These are phyloP conservation scores for Crypturellus tataupa DNA, from an alignment of 2,797 vertebrate genomes.

Conservation along the genomic window DNA sequence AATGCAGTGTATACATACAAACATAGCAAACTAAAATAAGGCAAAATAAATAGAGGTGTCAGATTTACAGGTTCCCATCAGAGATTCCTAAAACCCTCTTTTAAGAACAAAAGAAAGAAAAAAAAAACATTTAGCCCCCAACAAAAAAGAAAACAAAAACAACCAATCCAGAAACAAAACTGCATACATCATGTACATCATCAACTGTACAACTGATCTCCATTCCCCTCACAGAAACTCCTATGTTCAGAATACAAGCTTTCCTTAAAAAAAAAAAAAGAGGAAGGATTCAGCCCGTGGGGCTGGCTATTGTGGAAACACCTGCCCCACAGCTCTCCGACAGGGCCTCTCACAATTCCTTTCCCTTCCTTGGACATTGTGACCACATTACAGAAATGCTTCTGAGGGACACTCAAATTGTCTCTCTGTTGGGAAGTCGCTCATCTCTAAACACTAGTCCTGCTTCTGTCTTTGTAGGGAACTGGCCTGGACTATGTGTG, in stretches of 20 bases:
- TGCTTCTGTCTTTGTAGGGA: background rate
- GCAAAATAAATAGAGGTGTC: constrained; percentile 94
- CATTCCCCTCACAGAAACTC: constrained; percentile 34
- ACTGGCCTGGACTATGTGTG: background rate
- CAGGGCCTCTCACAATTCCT: background rate
- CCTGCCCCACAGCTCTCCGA: background rate
- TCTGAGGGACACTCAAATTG: background rate
- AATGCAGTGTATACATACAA: constrained; percentile 90
- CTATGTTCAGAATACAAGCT: background rate
- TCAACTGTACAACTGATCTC: constrained; percentile 83
- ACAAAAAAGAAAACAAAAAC: constrained; percentile 30
- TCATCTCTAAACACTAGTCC: background rate
- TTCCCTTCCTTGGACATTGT: constrained; percentile 43
- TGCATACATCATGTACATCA: constrained; percentile 87
- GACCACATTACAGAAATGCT: constrained; percentile 52
- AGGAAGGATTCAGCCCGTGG: constrained; percentile 23
- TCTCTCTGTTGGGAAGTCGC: background rate
- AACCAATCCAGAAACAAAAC: constrained; percentile 80
- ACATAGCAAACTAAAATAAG: constrained; percentile 91
- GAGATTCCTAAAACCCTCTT: constrained; percentile 83
- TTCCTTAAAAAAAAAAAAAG: background rate
- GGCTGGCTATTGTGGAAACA: background rate
- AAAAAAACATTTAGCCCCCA: no score
- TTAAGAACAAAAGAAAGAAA: constrained; percentile 29
- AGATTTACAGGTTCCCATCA: constrained; percentile 87